phyloP scores from a whole-genome alignment of 1,140 invertebrate species.

The Drosophila nigromelanica region DNA sequence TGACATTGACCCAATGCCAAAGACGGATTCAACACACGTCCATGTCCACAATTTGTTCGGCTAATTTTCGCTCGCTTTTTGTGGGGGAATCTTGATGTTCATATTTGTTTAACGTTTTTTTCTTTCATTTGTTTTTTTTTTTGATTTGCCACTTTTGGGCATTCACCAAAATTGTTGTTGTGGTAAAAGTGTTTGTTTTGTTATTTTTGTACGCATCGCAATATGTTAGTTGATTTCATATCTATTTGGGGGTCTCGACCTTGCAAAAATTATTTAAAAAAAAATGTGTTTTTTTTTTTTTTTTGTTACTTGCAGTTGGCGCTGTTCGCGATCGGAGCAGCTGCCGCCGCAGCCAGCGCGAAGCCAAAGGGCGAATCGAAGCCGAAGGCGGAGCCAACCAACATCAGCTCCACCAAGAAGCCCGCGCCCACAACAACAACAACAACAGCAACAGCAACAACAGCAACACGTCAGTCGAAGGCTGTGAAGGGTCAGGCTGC shows the following conservation, averaged over 20 bases:
- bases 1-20: conserved; percentile 79
- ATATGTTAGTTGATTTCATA: neutral
- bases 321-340: conserved; percentile 54
- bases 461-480: conserved; percentile 56
- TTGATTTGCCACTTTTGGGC: conserved; percentile 75
- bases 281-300: conserved; percentile 37
- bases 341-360: conserved; percentile 23
- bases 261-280: conserved; percentile 38
- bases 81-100: conserved; percentile 23
- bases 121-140: conserved; percentile 23
- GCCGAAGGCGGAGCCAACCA: no score
- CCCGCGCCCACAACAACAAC: conserved; percentile 31
- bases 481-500: conserved; percentile 51
- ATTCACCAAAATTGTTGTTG: conserved; percentile 61
- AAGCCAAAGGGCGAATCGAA: conserved; percentile 57
- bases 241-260: conserved; percentile 51
- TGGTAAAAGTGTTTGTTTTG: conserved; percentile 60
- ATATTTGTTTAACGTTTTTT: conserved; percentile 20
- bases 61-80: conserved; percentile 50
- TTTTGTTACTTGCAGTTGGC: conserved; percentile 53
- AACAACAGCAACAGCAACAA: conserved; percentile 18
- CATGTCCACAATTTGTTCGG: conserved; percentile 42
- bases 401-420: conserved; percentile 36
- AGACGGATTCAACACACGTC: conserved; percentile 56
- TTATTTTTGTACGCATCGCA: no score